phyloP scores from a whole-genome alignment of 2,113 vertebrate genomes.

The Hippotragus niger region DNA sequence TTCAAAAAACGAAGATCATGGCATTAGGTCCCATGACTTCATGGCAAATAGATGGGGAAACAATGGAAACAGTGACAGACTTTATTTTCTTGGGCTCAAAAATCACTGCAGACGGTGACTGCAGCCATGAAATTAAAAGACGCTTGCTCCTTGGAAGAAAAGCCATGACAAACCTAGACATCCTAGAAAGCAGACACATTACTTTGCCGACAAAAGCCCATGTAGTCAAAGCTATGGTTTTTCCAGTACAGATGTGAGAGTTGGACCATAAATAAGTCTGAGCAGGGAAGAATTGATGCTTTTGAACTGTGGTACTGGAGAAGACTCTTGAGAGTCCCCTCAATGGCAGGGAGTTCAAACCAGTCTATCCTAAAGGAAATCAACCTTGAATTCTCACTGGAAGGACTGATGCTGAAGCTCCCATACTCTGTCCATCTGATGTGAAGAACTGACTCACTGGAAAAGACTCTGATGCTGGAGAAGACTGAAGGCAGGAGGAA shows the following conservation, averaged over 20 bases:
- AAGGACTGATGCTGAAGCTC: not conserved
- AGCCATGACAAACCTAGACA: not conserved
- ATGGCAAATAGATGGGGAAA: not conserved
- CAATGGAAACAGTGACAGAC: not conserved
- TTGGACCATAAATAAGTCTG: not conserved
- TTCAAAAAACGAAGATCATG: not conserved
- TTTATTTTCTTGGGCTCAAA: not conserved
- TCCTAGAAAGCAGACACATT: not conserved
- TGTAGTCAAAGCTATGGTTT: not conserved
- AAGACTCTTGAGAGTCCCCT: not conserved
- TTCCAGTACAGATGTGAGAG: not conserved
- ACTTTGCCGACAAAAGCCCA: not conserved
- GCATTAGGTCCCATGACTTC: not conserved
- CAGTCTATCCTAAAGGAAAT: not conserved
- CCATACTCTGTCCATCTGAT: not conserved
- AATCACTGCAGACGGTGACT: not conserved
- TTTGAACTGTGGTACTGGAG: not conserved
- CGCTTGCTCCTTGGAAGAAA: not conserved
- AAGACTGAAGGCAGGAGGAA: not conserved
- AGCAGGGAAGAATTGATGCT: not conserved
- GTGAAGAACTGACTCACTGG: not conserved
- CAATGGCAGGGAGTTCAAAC: not conserved
- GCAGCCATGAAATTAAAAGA: not conserved
- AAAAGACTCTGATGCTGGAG: not conserved
- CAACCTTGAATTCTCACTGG: not conserved